Evolutionary conservation across 2,797 vertebrate genomes (phyloP), one percentile per base, ranked within the genome.

Genomic region (Lemur catta): DNA sequence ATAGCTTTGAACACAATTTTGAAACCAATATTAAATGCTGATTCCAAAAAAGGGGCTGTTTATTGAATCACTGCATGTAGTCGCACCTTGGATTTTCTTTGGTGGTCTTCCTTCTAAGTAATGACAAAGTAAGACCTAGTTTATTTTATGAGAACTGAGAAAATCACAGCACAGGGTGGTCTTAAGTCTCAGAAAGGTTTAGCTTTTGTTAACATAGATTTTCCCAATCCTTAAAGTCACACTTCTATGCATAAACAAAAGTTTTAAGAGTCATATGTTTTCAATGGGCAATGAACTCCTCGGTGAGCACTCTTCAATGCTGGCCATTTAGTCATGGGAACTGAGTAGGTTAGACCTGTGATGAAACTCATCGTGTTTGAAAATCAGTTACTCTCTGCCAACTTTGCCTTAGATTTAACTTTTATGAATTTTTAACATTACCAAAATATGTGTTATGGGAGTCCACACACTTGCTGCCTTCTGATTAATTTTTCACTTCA

Each of bases 191-290:
- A 95, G 87, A 97, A 93, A 96, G 96, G 63, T 93, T 95, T 97
- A 96, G 89, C 95, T 96, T 98, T 98, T 97, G 95, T 97, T 97
- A 96, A 96, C 88, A 96, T 57, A 92, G 93, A 88, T 89, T 96
- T 96, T 95, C 94, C 91, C 96, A 96, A 76, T 76, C 95, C 84
- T 94, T 92, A 97, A 97, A 95, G 91, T 98, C 96, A 97, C 96
- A 97, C 97, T 97, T 97, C 55, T 90, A 13, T 85, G 93, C 59
- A 95, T 97, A 97, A 98, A 97, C 96, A 97, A 91, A 95, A 87
- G 76, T 97, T 97, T 97, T 97, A 97, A 95, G 95, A 97, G 97
- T 97, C 94, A 97, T 96, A 71, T 98, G 95, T 97, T 98, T 98
- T 94, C 97, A 97, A 94, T 96, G 97, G 97, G 86, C 93, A 96